Percentiles rank a stretch among this genome's conserved stretches.
phyloP scores from a whole-genome alignment of 2,113 vertebrate species.

The Poecile atricapillus region DNA sequence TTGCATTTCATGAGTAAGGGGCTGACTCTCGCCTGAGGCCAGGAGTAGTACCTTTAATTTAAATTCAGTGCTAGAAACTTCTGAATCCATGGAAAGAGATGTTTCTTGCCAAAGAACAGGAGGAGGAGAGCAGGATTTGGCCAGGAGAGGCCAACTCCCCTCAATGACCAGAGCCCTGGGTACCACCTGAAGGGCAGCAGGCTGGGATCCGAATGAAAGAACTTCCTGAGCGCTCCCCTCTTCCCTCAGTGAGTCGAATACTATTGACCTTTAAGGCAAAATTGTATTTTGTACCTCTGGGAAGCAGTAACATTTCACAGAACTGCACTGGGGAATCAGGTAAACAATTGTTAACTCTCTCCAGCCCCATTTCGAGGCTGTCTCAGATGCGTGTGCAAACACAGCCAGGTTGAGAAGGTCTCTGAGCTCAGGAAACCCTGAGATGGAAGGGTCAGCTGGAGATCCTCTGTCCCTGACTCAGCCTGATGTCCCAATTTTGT shows the following conservation, averaged over 20 bases:
- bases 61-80: neutral
- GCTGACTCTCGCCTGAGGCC: neutral
- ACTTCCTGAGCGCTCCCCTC: slow-evolving; percentile 21
- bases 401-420: neutral
- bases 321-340: slow-evolving; percentile 13
- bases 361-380: neutral
- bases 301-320: slow-evolving; percentile 67
- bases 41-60: neutral
- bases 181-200: neutral
- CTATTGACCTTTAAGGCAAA: slow-evolving; percentile 73
- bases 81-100: neutral
- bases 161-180: neutral
- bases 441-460: neutral
- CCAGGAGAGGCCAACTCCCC: neutral
- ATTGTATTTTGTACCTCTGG: slow-evolving; percentile 65
- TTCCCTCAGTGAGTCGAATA: slow-evolving; percentile 41
- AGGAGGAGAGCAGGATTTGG: neutral
- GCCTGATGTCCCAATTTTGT: accelerated
- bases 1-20: neutral
- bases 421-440: neutral
- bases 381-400: accelerated
- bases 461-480: neutral
- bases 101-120: neutral
- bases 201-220: slow-evolving; percentile 1
- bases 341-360: slow-evolving; percentile 44